Conservation (phyloP, 2,888 invertebrate species). For the Acleris literana region DNA sequence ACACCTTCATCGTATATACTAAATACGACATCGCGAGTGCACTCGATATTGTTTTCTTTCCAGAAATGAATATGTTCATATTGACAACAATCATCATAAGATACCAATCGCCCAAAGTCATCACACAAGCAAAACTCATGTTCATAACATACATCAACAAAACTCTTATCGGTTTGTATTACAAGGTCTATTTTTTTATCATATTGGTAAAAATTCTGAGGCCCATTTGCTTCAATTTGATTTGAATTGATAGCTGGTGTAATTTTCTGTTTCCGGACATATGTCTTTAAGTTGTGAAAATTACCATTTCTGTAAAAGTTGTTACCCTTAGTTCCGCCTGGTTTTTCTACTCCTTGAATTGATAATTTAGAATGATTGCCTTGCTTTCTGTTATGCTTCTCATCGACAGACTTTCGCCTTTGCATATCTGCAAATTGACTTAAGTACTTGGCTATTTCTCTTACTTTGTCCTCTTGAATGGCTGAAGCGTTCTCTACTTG, state of each 20-base stretch:
- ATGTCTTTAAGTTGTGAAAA: constrained; percentile 51
- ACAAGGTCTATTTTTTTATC: too few relatives aligned
- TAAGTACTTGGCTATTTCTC: constrained; percentile 52
- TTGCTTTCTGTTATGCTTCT: constrained; percentile 32
- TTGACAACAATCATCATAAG: constrained; percentile 50
- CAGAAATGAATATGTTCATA: constrained; percentile 71
- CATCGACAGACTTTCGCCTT: constrained; percentile 23
- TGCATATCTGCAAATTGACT: constrained; percentile 44
- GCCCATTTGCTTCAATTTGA: not conserved
- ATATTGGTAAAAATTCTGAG: too few relatives aligned
- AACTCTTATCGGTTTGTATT: not conserved
- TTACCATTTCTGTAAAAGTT: constrained; percentile 19
- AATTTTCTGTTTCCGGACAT: constrained; percentile 46
- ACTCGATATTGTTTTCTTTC: constrained; percentile 45
- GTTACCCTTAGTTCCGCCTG: constrained; percentile 54
- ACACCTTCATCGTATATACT: constrained; percentile 58
- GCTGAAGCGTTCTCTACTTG: not conserved
- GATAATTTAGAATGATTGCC: constrained; percentile 55
- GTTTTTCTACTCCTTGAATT: constrained; percentile 70
- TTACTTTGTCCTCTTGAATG: constrained; percentile 40
- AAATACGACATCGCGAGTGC: constrained; percentile 53
- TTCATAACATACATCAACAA: constrained; percentile 19
- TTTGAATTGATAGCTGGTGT: constrained; percentile 7
- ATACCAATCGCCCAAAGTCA: constrained; percentile 64
- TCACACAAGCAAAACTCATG: constrained; percentile 61